Percentiles rank a stretch among this genome's conserved stretches.
Evolutionary conservation across 1,140 invertebrate species (phyloP).

Genomic region (Psix sp.): DNA sequence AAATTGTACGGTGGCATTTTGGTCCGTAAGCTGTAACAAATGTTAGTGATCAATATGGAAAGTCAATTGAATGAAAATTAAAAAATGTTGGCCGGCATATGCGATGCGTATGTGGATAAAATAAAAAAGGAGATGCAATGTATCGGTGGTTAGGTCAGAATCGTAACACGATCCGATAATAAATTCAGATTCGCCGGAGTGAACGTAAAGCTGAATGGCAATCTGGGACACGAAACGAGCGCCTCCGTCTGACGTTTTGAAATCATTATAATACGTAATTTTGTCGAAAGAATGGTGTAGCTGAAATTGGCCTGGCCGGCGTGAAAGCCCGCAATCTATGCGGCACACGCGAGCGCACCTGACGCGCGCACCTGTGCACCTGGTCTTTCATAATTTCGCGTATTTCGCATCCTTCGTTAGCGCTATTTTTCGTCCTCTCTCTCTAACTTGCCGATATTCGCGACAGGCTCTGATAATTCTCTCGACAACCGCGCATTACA

Average conservation of each 20-base stretch:
- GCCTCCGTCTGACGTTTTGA: conserved; percentile 27
- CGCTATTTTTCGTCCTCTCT: too few species aligned
- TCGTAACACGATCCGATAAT: conserved; percentile 1
- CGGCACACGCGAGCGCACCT: conserved; percentile 53
- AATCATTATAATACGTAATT: conserved; percentile 56
- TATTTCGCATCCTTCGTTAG: conserved; percentile 35
- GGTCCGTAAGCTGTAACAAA: too few species aligned
- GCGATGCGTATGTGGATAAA: too few species aligned
- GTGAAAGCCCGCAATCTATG: conserved; percentile 42
- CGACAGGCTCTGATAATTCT: too few species aligned
- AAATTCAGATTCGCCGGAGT: background rate
- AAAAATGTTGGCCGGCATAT: too few species aligned
- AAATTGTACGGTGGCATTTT: too few species aligned
- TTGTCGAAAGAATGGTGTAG: conserved; percentile 41
- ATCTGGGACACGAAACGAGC: conserved; percentile 38
- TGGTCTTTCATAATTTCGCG: conserved; percentile 26
- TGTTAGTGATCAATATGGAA: too few species aligned
- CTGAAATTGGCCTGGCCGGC: conserved; percentile 31
- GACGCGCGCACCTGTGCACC: conserved; percentile 52
- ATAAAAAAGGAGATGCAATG: too few species aligned
- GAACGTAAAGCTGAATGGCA: conserved; percentile 19
- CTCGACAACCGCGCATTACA: conserved; percentile 1
- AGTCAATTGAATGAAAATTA: too few species aligned
- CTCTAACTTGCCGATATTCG: too few species aligned
- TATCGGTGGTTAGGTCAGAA: too few species aligned